Base-by-base conservation (phyloP, 2,113 vertebrate genomes). In the Taurulus bubalis region DNA sequence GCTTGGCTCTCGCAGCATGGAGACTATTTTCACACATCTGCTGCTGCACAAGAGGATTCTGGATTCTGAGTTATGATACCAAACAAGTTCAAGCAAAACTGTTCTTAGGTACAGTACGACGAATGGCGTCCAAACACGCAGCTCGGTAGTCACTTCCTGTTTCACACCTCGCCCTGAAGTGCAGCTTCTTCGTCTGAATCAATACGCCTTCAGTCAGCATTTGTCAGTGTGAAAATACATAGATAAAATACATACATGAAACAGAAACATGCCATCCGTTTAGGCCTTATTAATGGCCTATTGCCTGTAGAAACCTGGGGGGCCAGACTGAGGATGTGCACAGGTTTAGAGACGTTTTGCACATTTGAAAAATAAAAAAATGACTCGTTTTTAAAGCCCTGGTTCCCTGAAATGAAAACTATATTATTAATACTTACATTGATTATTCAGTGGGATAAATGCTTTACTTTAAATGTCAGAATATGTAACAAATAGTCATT, bases 11-110 rank as follows among this genome's bases (percentile, higher is more conserved):
- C 73, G 58, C 64, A 47, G 84, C 87, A 85, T 26, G 16, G 71
- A 83, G 81, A 85, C 82, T 70, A 64, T 86, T 86, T 91, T 87
- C 87, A 85, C 90, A 89, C 80, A 67, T 86, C 89, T 86, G 70
- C 85, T 64, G 68, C 75, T 7, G 71, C 79, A 69, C 81, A 59
- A 64, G 63, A 64, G 73, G 73, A 80, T 87, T 86, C 72, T 87
- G 85, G n/a, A n/a, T n/a, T 84, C 79, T 60, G 82, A 79, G 74
- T 77, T 78, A 69, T 64, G 68, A 88, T 68, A 77, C 75, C 63
- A 69, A 80, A 82, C 74, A 71, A 73, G 75, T 89, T 75, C 71
- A 77, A 34, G 51, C 11, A 38, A 80, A 83, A 59, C 24, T 3
- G 2, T 45, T 74, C 18, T 10, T 42, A 74, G 81, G 79, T 77